Base-by-base conservation (phyloP, 2,113 vertebrate genomes). In the Irena cyanogastra region DNA sequence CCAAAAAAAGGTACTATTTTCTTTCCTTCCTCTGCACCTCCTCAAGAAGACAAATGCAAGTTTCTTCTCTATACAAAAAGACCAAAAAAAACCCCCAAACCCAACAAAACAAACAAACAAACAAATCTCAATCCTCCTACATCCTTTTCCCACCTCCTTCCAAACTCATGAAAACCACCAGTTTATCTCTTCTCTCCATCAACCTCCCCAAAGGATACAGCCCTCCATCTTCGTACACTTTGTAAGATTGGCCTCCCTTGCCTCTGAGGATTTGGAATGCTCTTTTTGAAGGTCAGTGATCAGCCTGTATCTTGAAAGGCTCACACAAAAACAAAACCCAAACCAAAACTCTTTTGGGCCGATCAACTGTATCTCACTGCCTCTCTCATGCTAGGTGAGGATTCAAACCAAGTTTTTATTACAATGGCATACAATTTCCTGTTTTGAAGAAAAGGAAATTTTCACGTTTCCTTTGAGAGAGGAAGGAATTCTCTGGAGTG, bases 121-220 rank as follows among this genome's bases (percentile, higher is more conserved):
- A n/a, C n/a, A n/a, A n/a, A n/a, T n/a, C n/a, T n/a, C n/a, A 37
- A 11, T 54, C 44, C 41, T 76, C 53, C 75, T 27, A 23, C 75
- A 93, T 96, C 79, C 88, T 93, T 89, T 95, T 76, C n/a, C 75
- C 45, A 77, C 41, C 35, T 83, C 71, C 59, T 95, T 92, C 50
- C 54, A 72, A 88, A 88, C 35, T 65, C 16, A 74, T 31, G 24
- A 81, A 90, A 83, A 65, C 19, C 42, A 87, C 22, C n/a, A 23
- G 68, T 44, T 89, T 70, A 5, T 75, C 18, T 66, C 56, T 82
- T 12, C 54, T 83, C n/a, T 77, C 49, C 64, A 87, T 69, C 56
- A 81, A 12, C 39, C 30, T 45, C 54, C 39, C 31, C 5, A n/a
- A 91, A 78, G 19, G 27, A 54, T 52, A 64, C 12, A 71, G 33